phyloP scores from a whole-genome alignment of 2,888 invertebrate species.

The Leptarthrus brevirostris region DNA sequence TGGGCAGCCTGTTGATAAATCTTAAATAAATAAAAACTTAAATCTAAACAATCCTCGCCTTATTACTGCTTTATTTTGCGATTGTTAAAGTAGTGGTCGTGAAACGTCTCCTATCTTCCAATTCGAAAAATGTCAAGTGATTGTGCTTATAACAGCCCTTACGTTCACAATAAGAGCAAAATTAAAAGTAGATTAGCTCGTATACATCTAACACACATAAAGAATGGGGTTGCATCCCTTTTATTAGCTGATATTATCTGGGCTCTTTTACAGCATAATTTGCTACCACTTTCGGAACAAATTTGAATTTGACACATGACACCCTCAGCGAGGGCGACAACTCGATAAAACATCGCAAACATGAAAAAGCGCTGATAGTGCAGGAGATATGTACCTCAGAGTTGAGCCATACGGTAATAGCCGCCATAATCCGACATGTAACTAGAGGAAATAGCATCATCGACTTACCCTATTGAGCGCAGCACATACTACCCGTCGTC shows the following conservation, averaged over 20 bases:
- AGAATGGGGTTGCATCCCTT: slow-evolving; percentile 16
- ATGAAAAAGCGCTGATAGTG: neutral
- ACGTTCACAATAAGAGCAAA: no score
- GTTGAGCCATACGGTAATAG: slow-evolving; percentile 2
- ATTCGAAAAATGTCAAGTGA: no score
- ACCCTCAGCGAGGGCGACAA: slow-evolving; percentile 40
- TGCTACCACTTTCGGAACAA: slow-evolving; percentile 17
- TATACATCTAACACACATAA: no score
- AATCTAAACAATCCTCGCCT: no score
- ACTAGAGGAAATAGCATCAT: slow-evolving; percentile 1
- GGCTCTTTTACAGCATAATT: slow-evolving; percentile 40
- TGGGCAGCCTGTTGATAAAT: no score
- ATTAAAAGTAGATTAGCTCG: no score
- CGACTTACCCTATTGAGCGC: neutral
- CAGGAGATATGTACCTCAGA: neutral
- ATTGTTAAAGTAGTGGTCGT: no score
- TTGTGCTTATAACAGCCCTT: no score
- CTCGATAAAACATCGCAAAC: slow-evolving; percentile 25
- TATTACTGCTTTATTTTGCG: no score
- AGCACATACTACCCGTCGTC: neutral
- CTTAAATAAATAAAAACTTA: no score
- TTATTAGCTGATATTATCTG: slow-evolving; percentile 16
- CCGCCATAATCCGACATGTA: slow-evolving; percentile 15
- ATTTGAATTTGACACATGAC: slow-evolving; percentile 47
- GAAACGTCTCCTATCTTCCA: no score